phyloP scores from a whole-genome alignment of 92 coral and sea anemone species.

The Heliopora coerulea region DNA sequence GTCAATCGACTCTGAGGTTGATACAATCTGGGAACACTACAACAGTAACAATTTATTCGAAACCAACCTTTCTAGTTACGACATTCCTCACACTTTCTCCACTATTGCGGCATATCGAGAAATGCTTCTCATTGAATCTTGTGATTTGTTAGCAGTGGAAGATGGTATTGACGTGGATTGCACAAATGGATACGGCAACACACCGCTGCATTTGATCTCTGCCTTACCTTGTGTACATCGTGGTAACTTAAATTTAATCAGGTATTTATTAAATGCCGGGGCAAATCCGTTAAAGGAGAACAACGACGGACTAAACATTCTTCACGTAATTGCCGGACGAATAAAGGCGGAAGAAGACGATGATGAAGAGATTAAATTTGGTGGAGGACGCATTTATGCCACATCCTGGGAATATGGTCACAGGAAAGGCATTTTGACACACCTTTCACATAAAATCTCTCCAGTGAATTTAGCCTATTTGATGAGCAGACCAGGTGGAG shows the following conservation, averaged over 20 bases:
- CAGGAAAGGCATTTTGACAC: background rate
- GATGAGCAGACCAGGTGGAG: conserved; percentile 18
- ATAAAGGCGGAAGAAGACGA: background rate
- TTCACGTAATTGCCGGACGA: conserved; percentile 51
- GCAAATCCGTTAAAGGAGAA: conserved; percentile 40
- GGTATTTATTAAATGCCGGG: conserved; percentile 15
- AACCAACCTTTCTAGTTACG: background rate
- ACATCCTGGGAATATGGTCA: background rate
- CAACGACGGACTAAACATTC: conserved; percentile 28
- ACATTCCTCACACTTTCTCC: too few species aligned
- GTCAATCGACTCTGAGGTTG: background rate
- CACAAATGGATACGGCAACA: background rate
- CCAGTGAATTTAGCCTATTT: background rate
- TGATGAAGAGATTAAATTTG: background rate
- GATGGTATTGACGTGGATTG: background rate
- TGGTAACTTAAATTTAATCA: background rate
- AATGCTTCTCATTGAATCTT: background rate
- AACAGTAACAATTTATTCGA: background rate
- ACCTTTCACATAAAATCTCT: background rate
- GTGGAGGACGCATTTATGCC: background rate
- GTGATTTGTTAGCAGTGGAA: background rate
- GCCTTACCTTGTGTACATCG: conserved; percentile 45
- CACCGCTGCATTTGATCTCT: conserved; percentile 5
- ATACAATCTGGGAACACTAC: background rate
- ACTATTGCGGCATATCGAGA: background rate